Evolutionary conservation across 2,797 vertebrate genomes (phyloP), one percentile per base, ranked within the genome.

Genomic region (Artibeus lituratus): DNA sequence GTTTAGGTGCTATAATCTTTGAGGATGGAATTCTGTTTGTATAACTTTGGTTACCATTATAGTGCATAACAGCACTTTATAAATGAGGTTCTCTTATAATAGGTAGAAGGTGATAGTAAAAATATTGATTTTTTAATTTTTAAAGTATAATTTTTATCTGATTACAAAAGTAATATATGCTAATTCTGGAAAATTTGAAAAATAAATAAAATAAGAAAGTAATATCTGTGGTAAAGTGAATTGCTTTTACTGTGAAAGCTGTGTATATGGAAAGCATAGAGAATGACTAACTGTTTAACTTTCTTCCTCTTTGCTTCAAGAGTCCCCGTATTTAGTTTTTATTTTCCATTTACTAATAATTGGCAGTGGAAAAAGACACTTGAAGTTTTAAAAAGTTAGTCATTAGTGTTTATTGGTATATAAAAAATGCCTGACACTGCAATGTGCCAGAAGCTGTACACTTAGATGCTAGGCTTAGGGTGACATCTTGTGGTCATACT

Each of bases 401-500:
- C 77, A 7, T 85, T 29, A 7, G 11, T 59, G 5, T 84, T 91
- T 21, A 80, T 53, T 86, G 85, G 85, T 81, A 26, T 47, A 47
- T 3, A 74, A 85, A 32, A 37, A 89, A 77, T 67, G 18, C 32
- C 22, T 55, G n/a, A 67, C 72, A 77, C 12, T 78, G 39, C 42
- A 57, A 44, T 73, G 6, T 91, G 35, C 65, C 87, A 47, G 19
- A 84, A 86, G 47, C 74, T 87, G 62, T 24, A 78, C 44, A 65
- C 78, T 92, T 95, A 29, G 69, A 89, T 96, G 76, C 81, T 96
- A 97, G 97, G 98, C 97, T 96, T 98, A 98, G 96, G 97, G 98
- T 98, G 98, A 98, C 98, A 98, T 98, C 98, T 99, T 98, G 98
- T 99, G 98, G 98, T 96, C 91, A 90, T 22, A 86, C 12, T 92